These are phyloP conservation scores for Caenorhabditis wallacei DNA, from an alignment of 2,888 invertebrate genomes.

Conservation along the genomic window DNA sequence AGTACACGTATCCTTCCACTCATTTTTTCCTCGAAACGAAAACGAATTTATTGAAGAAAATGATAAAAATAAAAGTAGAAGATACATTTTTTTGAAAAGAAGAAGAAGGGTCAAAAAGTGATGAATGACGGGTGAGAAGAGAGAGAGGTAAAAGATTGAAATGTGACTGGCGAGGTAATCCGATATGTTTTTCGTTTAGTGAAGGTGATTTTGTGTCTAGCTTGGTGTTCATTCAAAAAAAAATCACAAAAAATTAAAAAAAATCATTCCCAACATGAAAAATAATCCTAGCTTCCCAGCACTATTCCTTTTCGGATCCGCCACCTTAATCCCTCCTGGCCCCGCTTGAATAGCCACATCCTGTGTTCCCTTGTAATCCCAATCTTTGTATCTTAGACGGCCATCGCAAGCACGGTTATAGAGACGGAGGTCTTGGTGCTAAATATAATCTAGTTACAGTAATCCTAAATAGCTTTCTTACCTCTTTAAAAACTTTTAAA, in stretches of 20 bases:
- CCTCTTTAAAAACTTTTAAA: constrained; percentile 28
- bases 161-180: not conserved
- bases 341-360: constrained; percentile 4
- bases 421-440: constrained; percentile 20
- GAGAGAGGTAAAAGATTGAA: not conserved
- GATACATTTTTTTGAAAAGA: no score
- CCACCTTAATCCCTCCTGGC: constrained; percentile 21
- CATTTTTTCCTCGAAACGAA: constrained; percentile 5
- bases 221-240: not conserved
- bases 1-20: not conserved
- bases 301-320: constrained; percentile 25
- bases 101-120: not conserved
- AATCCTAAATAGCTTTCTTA: not conserved
- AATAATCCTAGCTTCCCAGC: not conserved
- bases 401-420: constrained; percentile 45
- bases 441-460: not conserved
- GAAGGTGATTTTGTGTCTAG: not conserved
- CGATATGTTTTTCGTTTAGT: constrained; percentile 1
- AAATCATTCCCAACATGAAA: not conserved
- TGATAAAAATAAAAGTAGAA: not conserved
- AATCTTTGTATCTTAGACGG: constrained; percentile 25
- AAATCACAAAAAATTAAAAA: not conserved
- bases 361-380: constrained; percentile 20
- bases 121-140: not conserved
- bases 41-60: not conserved